Percentiles rank a stretch among this genome's conserved stretches.
These are phyloP conservation scores for Hepsetus odoe DNA, from an alignment of 2,113 vertebrate genomes.

Conservation along the genomic window DNA sequence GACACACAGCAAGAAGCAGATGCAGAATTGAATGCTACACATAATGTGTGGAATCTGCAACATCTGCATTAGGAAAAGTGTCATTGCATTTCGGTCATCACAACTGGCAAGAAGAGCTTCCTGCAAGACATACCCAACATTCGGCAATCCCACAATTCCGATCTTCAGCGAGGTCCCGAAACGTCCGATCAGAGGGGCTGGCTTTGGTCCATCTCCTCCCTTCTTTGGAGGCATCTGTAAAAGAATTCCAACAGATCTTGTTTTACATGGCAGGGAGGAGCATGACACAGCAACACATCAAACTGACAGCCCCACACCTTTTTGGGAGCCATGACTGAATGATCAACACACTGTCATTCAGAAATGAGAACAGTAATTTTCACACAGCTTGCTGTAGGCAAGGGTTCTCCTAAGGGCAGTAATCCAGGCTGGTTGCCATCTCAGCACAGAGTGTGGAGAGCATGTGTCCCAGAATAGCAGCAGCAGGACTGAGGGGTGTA, in stretches of 20 bases:
- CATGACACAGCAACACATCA: background rate
- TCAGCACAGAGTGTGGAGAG: background rate
- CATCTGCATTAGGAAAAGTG: background rate
- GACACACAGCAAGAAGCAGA: no score
- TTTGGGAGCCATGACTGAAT: conserved; percentile 55
- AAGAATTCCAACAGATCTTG: conserved; percentile 49
- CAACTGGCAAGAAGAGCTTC: background rate
- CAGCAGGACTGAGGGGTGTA: conserved; percentile 41
- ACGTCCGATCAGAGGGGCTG: conserved; percentile 88
- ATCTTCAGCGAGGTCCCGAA: conserved; percentile 98
- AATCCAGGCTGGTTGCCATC: conserved; percentile 22
- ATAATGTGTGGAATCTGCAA: no score
- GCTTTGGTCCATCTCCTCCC: conserved; percentile 85
- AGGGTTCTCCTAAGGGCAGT: background rate
- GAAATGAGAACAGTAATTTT: background rate
- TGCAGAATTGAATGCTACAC: no score
- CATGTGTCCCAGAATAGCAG: conserved; percentile 50
- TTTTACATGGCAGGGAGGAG: background rate
- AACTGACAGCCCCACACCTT: conserved; percentile 45
- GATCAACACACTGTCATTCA: conserved; percentile 1
- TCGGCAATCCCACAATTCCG: conserved; percentile 96
- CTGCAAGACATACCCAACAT: conserved; percentile 87
- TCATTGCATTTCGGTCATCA: background rate
- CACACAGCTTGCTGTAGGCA: background rate
- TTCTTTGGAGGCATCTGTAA: conserved; percentile 97